Base-by-base conservation (phyloP, 2,113 vertebrate species). In the Perca flavescens region DNA sequence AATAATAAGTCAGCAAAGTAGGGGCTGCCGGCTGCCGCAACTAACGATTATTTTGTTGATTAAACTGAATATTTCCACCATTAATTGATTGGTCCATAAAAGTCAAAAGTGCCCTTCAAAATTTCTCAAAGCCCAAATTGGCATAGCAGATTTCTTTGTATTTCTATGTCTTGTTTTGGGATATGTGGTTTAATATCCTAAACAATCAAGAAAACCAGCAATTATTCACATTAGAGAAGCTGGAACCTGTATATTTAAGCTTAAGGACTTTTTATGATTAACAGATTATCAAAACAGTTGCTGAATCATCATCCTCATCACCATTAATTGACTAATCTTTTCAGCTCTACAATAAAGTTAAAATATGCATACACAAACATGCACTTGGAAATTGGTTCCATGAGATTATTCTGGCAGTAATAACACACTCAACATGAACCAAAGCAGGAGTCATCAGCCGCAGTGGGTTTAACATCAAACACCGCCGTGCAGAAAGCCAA, bases 401-500 rank as follows among this genome's bases (percentile, higher is more conserved):
- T 28, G 8, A 66, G 54, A 53, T 77, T 57, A 28, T 47, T 21
- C 31, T 21, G n/a, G 21, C 22, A 66, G 47, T 67, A 79, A 54
- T 3, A n/a, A 58, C n/a, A 52, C 14, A 19, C 10, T 17, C 8
- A 61, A 53, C 57, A 73, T 28, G 40, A 13, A 17, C 14, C 15
- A 50, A 50, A 67, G 64, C 46, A 15, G 16, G 28, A 6, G n/a
- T 21, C 9, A 67, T 73, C n/a, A 80, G 40, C 43, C 67, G 28
- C 66, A 53, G 49, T 15, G 28, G 74, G 76, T 79, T 63, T 1
- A 85, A 71, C 66, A 62, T 6, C 40, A 53, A 82, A 79, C 22
- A 60, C 11, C 2, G 53, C 5, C 15, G 9, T 47, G 74, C 62
- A 73, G 12, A 22, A n/a, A 60, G 50, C 68, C 17, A 71, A 78